Conservation (phyloP, 2,113 vertebrate genomes). For the Mirounga angustirostris region DNA sequence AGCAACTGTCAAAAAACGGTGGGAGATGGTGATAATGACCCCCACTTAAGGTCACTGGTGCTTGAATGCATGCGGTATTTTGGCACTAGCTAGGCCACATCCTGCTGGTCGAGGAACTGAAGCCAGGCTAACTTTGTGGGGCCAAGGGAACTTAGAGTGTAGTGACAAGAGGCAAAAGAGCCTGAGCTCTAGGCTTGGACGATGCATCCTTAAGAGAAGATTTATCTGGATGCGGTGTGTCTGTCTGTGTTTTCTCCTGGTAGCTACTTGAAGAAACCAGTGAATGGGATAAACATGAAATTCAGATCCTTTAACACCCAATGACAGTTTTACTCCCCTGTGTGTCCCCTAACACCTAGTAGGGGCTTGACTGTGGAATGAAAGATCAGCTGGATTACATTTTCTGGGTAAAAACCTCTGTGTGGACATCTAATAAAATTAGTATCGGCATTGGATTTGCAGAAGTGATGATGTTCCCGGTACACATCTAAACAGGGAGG, state of each 20-base stretch:
- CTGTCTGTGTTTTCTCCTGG: constrained; percentile 42
- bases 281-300: constrained; percentile 21
- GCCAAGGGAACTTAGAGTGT: constrained; percentile 50
- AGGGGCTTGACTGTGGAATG: constrained; percentile 34
- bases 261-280: neutral
- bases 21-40: constrained; percentile 75
- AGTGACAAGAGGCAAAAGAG: constrained; percentile 58
- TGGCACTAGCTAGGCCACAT: constrained; percentile 45
- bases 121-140: constrained; percentile 64
- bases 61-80: constrained; percentile 53
- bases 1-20: constrained; percentile 70
- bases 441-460: constrained; percentile 7
- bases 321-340: neutral
- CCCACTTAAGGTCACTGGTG: constrained; percentile 78
- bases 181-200: neutral
- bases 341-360: neutral
- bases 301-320: constrained; percentile 32
- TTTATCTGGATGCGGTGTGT: neutral
- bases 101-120: constrained; percentile 56
- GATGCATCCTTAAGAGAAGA: constrained; percentile 23
- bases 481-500: constrained; percentile 39
- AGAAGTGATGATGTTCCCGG: neutral
- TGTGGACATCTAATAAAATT: constrained; percentile 9
- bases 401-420: constrained; percentile 12
- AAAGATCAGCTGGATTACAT: neutral